Percentiles rank a stretch among this genome's conserved stretches.
phyloP scores from a whole-genome alignment of 2,888 invertebrate genomes.

The Platycnemis pennipes region DNA sequence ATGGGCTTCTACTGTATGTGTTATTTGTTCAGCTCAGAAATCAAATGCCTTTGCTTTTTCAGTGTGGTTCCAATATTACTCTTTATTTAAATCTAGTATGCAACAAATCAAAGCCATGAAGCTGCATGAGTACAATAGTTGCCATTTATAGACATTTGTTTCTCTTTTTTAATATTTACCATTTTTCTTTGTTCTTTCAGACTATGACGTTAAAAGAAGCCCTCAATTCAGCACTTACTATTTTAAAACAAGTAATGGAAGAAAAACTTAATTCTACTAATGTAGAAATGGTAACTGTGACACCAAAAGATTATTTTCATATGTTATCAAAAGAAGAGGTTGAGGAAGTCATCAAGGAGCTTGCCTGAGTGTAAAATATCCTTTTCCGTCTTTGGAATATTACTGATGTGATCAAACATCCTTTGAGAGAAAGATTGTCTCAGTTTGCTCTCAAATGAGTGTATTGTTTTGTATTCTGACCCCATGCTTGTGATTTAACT shows the following conservation, averaged over 20 bases:
- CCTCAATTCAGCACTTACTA: constrained; percentile 93
- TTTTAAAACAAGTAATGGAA: constrained; percentile 99
- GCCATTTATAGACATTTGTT: too few relatives aligned
- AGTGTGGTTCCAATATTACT: too few relatives aligned
- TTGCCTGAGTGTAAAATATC: constrained; percentile 80
- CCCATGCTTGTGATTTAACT: constrained; percentile 15
- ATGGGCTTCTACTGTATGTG: too few relatives aligned
- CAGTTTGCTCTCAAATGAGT: not conserved
- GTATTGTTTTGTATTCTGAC: constrained; percentile 20
- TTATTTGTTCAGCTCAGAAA: too few relatives aligned
- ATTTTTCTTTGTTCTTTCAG: constrained; percentile 78
- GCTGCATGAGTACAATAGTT: too few relatives aligned
- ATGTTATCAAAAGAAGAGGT: constrained; percentile 95
- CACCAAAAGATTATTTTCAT: constrained; percentile 90
- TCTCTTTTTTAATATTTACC: too few relatives aligned
- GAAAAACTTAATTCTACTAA: constrained; percentile 98
- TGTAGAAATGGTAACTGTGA: constrained; percentile 98
- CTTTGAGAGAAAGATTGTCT: not conserved
- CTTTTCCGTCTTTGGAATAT: not conserved
- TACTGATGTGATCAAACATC: not conserved
- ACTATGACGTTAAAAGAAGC: constrained; percentile 97
- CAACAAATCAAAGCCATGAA: too few relatives aligned
- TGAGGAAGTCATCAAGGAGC: constrained; percentile 91
- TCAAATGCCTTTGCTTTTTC: too few relatives aligned
- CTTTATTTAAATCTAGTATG: too few relatives aligned